Evolutionary conservation across 2,113 vertebrate species (phyloP).

Genomic region (Apteryx owenii): DNA sequence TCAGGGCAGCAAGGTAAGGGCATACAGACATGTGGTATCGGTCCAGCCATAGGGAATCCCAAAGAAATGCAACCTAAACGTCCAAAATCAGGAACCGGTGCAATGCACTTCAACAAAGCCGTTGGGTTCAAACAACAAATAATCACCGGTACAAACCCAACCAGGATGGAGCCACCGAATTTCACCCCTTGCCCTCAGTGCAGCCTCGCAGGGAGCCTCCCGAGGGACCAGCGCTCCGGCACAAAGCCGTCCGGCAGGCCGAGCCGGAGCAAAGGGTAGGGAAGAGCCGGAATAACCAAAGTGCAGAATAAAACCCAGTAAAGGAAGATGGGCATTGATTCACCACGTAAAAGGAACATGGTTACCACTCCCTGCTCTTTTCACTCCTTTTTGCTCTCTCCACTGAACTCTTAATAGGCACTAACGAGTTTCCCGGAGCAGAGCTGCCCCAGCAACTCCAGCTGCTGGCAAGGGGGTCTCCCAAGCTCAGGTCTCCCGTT

Average conservation of each 20-base stretch:
- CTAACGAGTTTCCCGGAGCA: background rate
- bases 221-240: background rate
- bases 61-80: background rate
- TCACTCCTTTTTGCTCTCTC: background rate
- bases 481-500: background rate
- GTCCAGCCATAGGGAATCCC: background rate
- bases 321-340: background rate
- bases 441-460: background rate
- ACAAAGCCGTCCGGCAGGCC: background rate
- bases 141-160: background rate
- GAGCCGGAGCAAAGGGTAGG: background rate
- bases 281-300: background rate
- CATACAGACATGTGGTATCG: accelerated
- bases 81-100: background rate
- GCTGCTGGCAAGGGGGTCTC: background rate
- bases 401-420: background rate
- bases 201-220: background rate
- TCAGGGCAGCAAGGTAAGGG: background rate
- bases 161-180: background rate
- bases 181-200: background rate
- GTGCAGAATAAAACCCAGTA: background rate
- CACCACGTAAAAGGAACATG: background rate
- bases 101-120: background rate
- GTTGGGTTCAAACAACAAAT: background rate
- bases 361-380: background rate